Conservation (phyloP, 1,140 invertebrate species). For the Lamellibrachia luymesi region DNA sequence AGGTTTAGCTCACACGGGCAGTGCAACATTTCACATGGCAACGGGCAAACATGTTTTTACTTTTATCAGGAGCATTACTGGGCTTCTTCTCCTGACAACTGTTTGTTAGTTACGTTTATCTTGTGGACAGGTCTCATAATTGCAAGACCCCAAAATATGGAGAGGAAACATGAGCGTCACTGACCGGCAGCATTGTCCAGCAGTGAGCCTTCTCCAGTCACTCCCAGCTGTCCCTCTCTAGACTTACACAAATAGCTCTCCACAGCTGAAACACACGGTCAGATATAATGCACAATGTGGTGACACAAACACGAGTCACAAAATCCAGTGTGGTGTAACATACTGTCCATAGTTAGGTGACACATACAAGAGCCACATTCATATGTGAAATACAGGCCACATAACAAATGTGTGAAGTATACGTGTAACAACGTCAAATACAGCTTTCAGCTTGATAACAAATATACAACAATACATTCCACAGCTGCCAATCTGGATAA, state of each 20-base stretch:
- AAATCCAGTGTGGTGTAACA: not conserved
- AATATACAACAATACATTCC: no score
- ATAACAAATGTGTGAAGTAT: no score
- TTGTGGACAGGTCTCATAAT: no score
- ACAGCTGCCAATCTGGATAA: not conserved
- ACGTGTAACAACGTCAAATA: not conserved
- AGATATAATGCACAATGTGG: not conserved
- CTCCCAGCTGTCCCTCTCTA: slow-evolving; percentile 52
- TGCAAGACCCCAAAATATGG: no score
- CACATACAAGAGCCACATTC: not conserved
- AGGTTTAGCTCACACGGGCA: no score
- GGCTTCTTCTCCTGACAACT: no score
- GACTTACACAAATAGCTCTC: slow-evolving; percentile 53
- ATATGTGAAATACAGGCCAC: no score
- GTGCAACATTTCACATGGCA: no score
- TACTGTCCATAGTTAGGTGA: not conserved
- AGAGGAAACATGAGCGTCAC: not conserved
- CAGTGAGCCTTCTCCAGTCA: slow-evolving; percentile 54
- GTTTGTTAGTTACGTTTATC: no score
- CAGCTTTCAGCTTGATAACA: not conserved
- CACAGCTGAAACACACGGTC: slow-evolving; percentile 45
- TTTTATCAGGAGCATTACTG: no score
- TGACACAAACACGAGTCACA: not conserved
- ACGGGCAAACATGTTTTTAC: no score
- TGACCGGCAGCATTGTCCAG: slow-evolving; percentile 52